Evolutionary conservation across 2,113 vertebrate genomes (phyloP), one percentile per base, ranked within the genome.

Genomic region (Hippopotamus amphibius): DNA sequence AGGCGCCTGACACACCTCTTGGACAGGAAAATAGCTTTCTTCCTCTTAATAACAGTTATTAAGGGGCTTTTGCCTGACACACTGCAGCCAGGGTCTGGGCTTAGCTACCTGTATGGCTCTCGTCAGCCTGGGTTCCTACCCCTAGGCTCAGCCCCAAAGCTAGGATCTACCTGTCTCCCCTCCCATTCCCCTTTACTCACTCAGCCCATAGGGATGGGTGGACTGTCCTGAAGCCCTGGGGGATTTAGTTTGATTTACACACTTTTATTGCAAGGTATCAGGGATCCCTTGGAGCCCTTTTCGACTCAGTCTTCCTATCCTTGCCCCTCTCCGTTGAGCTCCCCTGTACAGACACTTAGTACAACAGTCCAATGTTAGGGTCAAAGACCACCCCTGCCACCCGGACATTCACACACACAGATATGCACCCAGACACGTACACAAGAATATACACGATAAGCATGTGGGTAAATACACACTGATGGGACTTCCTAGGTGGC

Each of bases 31-130:
- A 90, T 96, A 77, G 76, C 93, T 93, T 97, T 61, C 17, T 85
- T 88, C 69, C 57, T 97, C 55, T 93, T 97, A 98, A 98, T 97
- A 97, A 97, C 41, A 95, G 92, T 98, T 74, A 98, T 98, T 98
- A 98, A 97, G 87, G 76, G 87, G 48, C 26, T 83, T 83, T 33
- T 43, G 71, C 69, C 88, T 3, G 33, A 84, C 72, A 80, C 17
- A 13, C 59, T 72, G n/a, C 28, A 53, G 81, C 88, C 77, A 91
- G 68, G 59, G 83, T 53, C 93, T 85, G 83, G 80, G 89, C 95
- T 96, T 85, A 30, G 41, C 88, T 76, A 37, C 65, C 92, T 79
- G 3, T 50, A 59, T 37, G 77, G 66, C 57, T 97, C 41, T 61
- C 33, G 8, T 90, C 41, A 61, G 66, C 30, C 53, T 76, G 86